Percentiles rank a stretch among this genome's conserved stretches.
Conservation (phyloP, 2,888 invertebrate genomes). For the Gari tellinella region DNA sequence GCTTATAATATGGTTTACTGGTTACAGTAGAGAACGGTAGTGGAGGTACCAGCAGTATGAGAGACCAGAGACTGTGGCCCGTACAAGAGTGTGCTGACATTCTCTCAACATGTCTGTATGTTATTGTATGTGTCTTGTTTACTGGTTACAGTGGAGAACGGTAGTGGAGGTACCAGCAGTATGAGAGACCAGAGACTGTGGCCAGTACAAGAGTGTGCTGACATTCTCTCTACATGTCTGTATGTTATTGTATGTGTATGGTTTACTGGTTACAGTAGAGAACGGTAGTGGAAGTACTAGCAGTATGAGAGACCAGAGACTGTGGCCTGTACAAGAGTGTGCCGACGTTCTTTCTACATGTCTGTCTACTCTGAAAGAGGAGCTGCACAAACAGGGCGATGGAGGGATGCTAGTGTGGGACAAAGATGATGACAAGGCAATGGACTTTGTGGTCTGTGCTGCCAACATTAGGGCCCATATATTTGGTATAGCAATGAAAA, state of each 20-base stretch:
- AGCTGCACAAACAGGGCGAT: conserved; percentile 80
- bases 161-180: too few species aligned
- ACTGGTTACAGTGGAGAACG: too few species aligned
- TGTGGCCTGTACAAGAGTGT: conserved; percentile 92
- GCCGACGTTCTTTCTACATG: conserved; percentile 88
- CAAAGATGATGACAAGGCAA: conserved; percentile 96
- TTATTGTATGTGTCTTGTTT: too few species aligned
- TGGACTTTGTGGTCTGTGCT: conserved; percentile 98
- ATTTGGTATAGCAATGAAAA: conserved; percentile 94
- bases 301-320: conserved; percentile 89
- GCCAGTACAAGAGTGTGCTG: conserved; percentile 90
- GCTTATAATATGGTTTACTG: too few species aligned
- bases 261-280: too few species aligned
- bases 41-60: conserved; percentile 85
- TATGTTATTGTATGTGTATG: too few species aligned
- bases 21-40: too few species aligned
- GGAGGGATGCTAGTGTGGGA: conserved; percentile 96
- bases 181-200: conserved; percentile 91
- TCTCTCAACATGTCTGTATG: conserved; percentile 88
- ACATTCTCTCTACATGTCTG: conserved; percentile 88
- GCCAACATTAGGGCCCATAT: conserved; percentile 96
- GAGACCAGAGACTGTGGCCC: conserved; percentile 92
- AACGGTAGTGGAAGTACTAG: neutral
- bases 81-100: conserved; percentile 90
- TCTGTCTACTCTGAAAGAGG: conserved; percentile 87